Evolutionary conservation across 2,113 vertebrate genomes (phyloP).

Genomic region (Thinocorus orbignyianus): DNA sequence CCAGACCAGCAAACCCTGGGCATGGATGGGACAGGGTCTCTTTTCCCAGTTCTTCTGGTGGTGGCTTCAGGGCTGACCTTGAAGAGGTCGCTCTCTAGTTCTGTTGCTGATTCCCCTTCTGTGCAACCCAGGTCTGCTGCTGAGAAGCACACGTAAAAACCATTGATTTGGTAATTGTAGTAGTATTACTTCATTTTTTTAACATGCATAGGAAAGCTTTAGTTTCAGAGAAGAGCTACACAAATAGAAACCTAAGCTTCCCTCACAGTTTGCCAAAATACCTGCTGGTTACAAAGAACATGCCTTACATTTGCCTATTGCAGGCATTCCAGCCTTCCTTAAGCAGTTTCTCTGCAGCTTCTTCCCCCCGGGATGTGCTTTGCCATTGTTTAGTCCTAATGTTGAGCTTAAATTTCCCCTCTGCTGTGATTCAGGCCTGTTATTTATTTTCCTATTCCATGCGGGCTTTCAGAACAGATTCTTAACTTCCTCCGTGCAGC

Average conservation of each 20-base stretch:
- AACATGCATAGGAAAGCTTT: not conserved
- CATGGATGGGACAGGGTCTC: not conserved
- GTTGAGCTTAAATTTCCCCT: not conserved
- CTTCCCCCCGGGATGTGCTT: not conserved
- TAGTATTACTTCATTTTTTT: not conserved
- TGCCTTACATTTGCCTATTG: not conserved
- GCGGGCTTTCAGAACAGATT: not conserved
- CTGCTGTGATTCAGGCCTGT: not conserved
- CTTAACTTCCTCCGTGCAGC: not conserved
- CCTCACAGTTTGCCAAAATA: not conserved
- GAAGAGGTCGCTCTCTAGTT: not conserved
- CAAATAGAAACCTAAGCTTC: not conserved
- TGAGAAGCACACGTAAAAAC: not conserved
- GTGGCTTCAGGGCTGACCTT: not conserved
- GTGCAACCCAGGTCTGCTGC: not conserved
- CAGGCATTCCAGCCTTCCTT: not conserved
- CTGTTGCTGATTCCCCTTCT: not conserved
- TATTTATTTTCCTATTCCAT: not conserved
- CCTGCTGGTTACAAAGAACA: not conserved
- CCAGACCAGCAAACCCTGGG: not conserved
- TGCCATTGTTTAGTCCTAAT: not conserved
- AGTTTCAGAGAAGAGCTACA: not conserved
- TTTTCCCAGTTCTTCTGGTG: fast-evolving
- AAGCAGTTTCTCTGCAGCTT: not conserved
- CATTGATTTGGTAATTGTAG: not conserved